These are phyloP conservation scores for Ennomos quercinarius DNA, from an alignment of 2,888 invertebrate species.

Conservation along the genomic window DNA sequence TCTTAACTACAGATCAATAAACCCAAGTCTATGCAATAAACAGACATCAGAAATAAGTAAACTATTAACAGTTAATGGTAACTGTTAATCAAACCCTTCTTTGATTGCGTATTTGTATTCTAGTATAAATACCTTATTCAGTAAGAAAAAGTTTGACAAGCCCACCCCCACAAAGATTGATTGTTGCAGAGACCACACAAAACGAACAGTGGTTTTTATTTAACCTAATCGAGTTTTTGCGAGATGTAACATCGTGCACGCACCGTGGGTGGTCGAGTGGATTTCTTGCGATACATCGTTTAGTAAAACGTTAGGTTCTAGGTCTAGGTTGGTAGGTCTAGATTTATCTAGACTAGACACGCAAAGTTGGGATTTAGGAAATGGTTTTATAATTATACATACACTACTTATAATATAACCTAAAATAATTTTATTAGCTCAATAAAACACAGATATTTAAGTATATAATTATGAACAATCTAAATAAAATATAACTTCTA, in stretches of 20 bases:
- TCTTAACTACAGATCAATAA: too few relatives aligned
- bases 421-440: too few relatives aligned
- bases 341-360: background rate
- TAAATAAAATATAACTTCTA: too few relatives aligned
- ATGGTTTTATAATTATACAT: too few relatives aligned
- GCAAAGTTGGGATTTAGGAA: background rate
- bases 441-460: too few relatives aligned
- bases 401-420: too few relatives aligned
- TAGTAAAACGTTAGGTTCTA: slow-evolving; percentile 1
- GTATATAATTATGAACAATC: too few relatives aligned
- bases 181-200: slow-evolving; percentile 28
- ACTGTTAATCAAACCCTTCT: background rate
- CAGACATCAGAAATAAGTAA: too few relatives aligned
- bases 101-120: background rate
- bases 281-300: slow-evolving; percentile 11
- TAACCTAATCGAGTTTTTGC: slow-evolving; percentile 40
- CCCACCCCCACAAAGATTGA: slow-evolving; percentile 24
- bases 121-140: background rate
- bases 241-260: slow-evolving; percentile 22
- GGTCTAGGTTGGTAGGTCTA: background rate
- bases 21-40: too few relatives aligned
- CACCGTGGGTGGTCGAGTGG: slow-evolving; percentile 12
- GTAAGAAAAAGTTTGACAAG: background rate
- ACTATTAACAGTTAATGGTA: too few relatives aligned
- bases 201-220: slow-evolving; percentile 37